A percentile compares a stretch with the other conserved stretches of the same genome.
Conservation (phyloP, 1,140 invertebrate species). For the Macrotrachela quadricornifera region DNA sequence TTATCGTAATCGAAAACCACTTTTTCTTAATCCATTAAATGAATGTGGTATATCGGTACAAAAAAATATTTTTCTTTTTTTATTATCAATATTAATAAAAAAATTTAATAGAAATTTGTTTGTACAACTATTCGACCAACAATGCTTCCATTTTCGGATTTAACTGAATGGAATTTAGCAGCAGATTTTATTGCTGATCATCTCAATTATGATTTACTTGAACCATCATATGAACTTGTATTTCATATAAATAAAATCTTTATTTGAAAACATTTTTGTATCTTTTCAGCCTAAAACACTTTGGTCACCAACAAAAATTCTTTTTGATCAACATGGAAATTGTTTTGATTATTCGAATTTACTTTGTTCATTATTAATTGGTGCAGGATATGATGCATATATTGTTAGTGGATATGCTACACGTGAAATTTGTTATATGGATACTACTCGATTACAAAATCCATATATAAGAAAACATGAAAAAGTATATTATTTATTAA, state of each 20-base stretch:
- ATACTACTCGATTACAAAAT: slow-evolving; percentile 24
- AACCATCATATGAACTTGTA: too few relatives aligned
- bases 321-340: slow-evolving; percentile 48
- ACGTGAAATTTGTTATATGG: slow-evolving; percentile 39
- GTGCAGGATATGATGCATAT: slow-evolving; percentile 59
- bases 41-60: slow-evolving; percentile 42
- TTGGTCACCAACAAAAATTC: slow-evolving; percentile 47
- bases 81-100: too few relatives aligned
- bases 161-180: slow-evolving; percentile 30
- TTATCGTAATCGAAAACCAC: slow-evolving; percentile 43
- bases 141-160: slow-evolving; percentile 22
- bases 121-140: slow-evolving; percentile 31
- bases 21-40: slow-evolving; percentile 53
- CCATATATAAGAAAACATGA: too few relatives aligned
- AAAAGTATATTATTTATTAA: too few relatives aligned
- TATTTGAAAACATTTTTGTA: too few relatives aligned
- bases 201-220: slow-evolving; percentile 16
- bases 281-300: slow-evolving; percentile 47
- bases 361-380: slow-evolving; percentile 52
- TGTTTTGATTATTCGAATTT: slow-evolving; percentile 58
- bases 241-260: too few relatives aligned
- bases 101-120: slow-evolving; percentile 27
- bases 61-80: neutral
- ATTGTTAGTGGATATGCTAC: slow-evolving; percentile 64
- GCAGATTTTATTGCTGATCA: slow-evolving; percentile 32